Evolutionary conservation across 2,113 vertebrate species (phyloP).

Genomic region (Podiceps cristatus): DNA sequence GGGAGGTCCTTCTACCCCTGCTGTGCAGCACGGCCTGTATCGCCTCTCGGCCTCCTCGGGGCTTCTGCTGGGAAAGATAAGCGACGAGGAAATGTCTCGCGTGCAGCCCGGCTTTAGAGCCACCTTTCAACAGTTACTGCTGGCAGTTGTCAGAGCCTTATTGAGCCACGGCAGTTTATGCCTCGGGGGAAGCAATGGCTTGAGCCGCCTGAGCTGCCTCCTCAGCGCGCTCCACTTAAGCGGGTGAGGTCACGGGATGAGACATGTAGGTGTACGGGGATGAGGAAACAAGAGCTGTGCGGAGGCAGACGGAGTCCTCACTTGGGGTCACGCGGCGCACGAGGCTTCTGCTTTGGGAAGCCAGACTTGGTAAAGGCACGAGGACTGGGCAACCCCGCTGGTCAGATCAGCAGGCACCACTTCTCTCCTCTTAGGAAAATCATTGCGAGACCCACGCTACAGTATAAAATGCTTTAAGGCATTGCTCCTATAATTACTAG

Average conservation of each 20-base stretch:
- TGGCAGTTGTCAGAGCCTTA: background rate
- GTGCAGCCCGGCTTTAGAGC: background rate
- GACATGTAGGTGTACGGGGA: background rate
- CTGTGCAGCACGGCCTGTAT: background rate
- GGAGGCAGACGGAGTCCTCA: rapidly evolving
- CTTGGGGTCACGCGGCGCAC: rapidly evolving
- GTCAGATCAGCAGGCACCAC: background rate
- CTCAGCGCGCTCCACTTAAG: background rate
- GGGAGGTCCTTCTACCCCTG: background rate
- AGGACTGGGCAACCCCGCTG: background rate
- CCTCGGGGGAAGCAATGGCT: background rate
- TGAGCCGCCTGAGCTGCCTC: background rate
- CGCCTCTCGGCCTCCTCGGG: background rate
- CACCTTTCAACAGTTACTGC: background rate
- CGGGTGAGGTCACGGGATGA: background rate
- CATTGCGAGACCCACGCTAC: no score
- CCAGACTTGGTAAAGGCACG: background rate
- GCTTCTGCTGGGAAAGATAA: background rate
- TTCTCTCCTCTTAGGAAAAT: background rate
- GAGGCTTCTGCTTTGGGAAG: background rate
- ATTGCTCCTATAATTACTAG: background rate
- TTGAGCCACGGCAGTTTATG: background rate
- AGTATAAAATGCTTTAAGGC: background rate
- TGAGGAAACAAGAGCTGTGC: background rate
- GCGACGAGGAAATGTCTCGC: background rate